phyloP scores from a whole-genome alignment of 2,797 vertebrate species.

The Pygocentrus nattereri region DNA sequence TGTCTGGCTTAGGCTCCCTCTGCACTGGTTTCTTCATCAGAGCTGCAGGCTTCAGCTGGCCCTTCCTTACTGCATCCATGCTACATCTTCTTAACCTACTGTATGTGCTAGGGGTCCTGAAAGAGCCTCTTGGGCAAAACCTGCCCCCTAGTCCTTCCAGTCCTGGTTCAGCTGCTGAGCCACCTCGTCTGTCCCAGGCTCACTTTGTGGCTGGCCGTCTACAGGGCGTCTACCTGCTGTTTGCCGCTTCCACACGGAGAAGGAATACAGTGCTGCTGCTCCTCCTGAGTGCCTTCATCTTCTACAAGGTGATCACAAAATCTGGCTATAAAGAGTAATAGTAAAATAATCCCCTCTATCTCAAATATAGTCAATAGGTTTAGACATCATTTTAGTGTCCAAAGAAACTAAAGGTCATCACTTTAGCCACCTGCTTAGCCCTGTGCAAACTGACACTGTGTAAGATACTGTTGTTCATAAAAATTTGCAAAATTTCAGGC shows the following conservation, averaged over 20 bases:
- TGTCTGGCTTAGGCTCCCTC: conserved; percentile 81
- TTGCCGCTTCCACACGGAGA: conserved; percentile 71
- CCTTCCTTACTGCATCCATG: conserved; percentile 72
- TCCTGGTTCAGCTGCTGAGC: conserved; percentile 1
- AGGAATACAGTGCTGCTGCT: conserved; percentile 72
- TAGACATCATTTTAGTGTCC: too few species aligned
- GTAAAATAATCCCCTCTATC: too few species aligned
- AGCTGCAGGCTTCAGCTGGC: conserved; percentile 81
- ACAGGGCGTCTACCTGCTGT: conserved; percentile 80
- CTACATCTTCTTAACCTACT: conserved; percentile 76
- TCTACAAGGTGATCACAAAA: conserved; percentile 68
- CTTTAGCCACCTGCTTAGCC: too few species aligned
- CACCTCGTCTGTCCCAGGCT: conserved; percentile 23
- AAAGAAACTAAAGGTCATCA: too few species aligned
- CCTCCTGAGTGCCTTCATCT: conserved; percentile 77
- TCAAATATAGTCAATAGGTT: too few species aligned
- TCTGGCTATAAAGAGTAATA: too few species aligned
- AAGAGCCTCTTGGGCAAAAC: conserved; percentile 66
- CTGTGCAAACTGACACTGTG: too few species aligned
- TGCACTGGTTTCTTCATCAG: conserved; percentile 83
- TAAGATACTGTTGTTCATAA: too few species aligned
- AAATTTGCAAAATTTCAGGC: too few species aligned
- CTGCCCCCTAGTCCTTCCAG: conserved; percentile 26
- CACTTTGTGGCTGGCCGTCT: conserved; percentile 72
- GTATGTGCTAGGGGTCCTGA: conserved; percentile 79